Percentiles rank a stretch among this genome's conserved stretches.
These are phyloP conservation scores for Phyllopteryx taeniolatus DNA, from an alignment of 2,113 vertebrate species.

Conservation along the genomic window DNA sequence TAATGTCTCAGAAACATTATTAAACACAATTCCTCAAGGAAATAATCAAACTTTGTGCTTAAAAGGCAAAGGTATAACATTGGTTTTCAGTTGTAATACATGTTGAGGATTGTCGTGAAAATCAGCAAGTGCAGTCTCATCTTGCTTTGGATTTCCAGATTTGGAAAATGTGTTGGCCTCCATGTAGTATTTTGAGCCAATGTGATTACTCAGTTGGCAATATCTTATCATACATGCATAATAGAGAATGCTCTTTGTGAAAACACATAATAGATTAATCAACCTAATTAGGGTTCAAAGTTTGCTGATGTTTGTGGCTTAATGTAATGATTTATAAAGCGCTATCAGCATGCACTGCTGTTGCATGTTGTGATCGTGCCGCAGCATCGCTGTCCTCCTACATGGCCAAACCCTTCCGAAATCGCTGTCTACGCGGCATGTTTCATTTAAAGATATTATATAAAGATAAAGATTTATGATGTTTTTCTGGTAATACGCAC, in stretches of 20 bases:
- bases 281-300: neutral
- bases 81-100: neutral
- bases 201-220: neutral
- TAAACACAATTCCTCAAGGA: neutral
- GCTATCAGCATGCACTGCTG: neutral
- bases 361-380: neutral
- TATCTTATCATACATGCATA: neutral
- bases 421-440: neutral
- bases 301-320: neutral
- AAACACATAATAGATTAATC: neutral
- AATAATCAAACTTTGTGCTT: neutral
- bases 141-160: neutral
- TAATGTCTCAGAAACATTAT: no score
- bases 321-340: neutral
- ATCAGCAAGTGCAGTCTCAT: neutral
- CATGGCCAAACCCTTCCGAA: neutral
- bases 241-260: neutral
- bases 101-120: neutral
- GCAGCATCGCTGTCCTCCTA: conserved; percentile 2
- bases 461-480: neutral
- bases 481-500: neutral
- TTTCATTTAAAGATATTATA: neutral
- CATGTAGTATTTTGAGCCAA: neutral
- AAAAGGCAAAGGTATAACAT: neutral
- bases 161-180: neutral